A percentile compares a stretch with the other conserved stretches of the same genome.
Evolutionary conservation across 2,888 invertebrate genomes (phyloP).

Genomic region (Abrostola tripartita): DNA sequence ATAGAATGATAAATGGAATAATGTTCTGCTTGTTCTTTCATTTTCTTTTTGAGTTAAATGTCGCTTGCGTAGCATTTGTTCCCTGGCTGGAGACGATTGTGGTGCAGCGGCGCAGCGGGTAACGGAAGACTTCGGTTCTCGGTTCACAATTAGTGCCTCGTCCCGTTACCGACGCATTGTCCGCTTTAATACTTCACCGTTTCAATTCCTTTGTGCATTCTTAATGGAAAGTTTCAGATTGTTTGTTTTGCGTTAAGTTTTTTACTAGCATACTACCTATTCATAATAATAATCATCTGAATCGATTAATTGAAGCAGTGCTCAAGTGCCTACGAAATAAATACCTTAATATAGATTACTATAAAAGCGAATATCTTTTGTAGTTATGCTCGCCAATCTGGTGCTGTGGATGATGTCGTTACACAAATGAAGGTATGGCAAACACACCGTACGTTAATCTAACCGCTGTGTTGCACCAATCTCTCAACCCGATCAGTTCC

Average conservation of each 20-base stretch:
- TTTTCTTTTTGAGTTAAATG: conserved; percentile 32
- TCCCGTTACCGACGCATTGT: conserved; percentile 85
- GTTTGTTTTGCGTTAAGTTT: conserved; percentile 74
- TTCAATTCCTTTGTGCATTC: conserved; percentile 82
- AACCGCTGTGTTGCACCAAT: conserved; percentile 6
- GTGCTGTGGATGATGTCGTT: conserved; percentile 4
- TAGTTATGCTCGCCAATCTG: neutral
- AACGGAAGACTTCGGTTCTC: conserved; percentile 81
- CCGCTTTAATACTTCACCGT: conserved; percentile 77
- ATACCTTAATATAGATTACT: conserved; percentile 2
- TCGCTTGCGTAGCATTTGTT: conserved; percentile 49
- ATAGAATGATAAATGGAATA: neutral
- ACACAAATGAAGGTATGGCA: conserved; percentile 4
- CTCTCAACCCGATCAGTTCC: conserved; percentile 12
- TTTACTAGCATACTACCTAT: conserved; percentile 61
- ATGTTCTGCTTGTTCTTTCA: neutral
- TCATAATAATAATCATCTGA: conserved; percentile 54
- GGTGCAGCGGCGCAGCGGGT: conserved; percentile 60
- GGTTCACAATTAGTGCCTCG: conserved; percentile 83
- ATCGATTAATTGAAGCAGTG: too few relatives aligned
- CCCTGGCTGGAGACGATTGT: conserved; percentile 63
- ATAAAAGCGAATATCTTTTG: neutral
- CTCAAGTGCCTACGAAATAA: neutral
- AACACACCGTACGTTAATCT: conserved; percentile 13
- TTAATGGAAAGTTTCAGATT: conserved; percentile 77